Conservation (phyloP, 2,113 vertebrate genomes). For the Hassar affinis region DNA sequence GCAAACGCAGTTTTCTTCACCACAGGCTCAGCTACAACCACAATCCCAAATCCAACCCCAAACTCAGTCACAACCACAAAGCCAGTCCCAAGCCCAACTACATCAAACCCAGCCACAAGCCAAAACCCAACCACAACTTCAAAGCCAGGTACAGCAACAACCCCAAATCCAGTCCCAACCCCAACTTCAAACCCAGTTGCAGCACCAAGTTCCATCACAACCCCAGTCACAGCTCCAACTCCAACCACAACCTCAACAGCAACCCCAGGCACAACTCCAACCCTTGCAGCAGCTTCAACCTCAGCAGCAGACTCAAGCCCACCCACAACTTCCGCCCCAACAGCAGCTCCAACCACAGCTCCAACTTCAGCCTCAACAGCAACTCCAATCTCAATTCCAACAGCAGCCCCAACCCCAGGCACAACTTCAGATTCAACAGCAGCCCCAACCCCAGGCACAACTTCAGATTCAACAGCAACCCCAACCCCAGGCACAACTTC, state of each 20-base stretch:
- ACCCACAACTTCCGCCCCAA: conserved; percentile 54
- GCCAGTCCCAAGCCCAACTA: not conserved
- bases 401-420: conserved; percentile 50
- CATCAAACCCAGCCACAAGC: conserved; percentile 10
- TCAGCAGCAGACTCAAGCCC: conserved; percentile 55
- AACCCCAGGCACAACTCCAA: conserved; percentile 66
- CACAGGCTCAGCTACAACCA: conserved; percentile 19
- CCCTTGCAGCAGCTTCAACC: conserved; percentile 50
- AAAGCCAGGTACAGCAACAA: not conserved
- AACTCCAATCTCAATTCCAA: conserved; percentile 60
- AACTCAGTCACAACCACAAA: conserved; percentile 1
- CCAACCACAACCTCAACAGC: conserved; percentile 68
- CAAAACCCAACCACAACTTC: not conserved
- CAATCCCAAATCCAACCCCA: conserved; percentile 15
- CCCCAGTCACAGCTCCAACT: conserved; percentile 4
- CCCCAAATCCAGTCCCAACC: not conserved
- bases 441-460: conserved; percentile 62
- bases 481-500: conserved; percentile 37
- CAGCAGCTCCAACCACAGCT: conserved; percentile 56
- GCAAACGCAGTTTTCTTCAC: conserved; percentile 24
- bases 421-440: conserved; percentile 49
- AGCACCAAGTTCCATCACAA: conserved; percentile 23
- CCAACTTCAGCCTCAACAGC: conserved; percentile 57
- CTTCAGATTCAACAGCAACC: conserved; percentile 56
- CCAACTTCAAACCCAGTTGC: not conserved